These are phyloP conservation scores for Labrus mixtus DNA, from an alignment of 2,113 vertebrate genomes.

Conservation along the genomic window DNA sequence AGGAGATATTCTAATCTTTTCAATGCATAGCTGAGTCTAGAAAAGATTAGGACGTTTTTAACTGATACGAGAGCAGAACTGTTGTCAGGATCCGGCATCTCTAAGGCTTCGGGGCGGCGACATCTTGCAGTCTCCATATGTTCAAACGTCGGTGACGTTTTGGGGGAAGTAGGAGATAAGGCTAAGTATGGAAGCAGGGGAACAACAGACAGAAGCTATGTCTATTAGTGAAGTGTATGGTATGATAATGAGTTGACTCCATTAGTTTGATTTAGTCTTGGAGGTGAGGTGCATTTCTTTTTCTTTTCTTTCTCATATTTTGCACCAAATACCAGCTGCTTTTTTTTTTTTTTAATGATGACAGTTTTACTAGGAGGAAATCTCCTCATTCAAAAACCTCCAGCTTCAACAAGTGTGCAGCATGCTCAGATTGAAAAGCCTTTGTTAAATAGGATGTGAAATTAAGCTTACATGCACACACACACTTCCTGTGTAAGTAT, in stretches of 20 bases:
- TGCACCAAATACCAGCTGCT: background rate
- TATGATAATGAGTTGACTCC: constrained; percentile 44
- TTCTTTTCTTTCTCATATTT: constrained; percentile 32
- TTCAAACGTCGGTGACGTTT: constrained; percentile 41
- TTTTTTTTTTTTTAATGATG: constrained; percentile 5
- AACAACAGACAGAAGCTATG: constrained; percentile 53
- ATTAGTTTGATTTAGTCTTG: constrained; percentile 31
- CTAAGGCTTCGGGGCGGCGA: background rate
- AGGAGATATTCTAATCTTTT: constrained; percentile 41
- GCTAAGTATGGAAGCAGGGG: constrained; percentile 34
- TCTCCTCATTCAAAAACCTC: constrained; percentile 25
- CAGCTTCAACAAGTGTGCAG: background rate
- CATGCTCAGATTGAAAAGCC: constrained; percentile 5
- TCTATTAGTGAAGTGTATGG: constrained; percentile 34
- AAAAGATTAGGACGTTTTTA: constrained; percentile 27
- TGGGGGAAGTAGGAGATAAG: constrained; percentile 42
- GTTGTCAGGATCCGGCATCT: constrained; percentile 31
- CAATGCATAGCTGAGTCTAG: constrained; percentile 19
- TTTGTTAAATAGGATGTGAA: constrained; percentile 19
- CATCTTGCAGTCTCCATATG: constrained; percentile 28
- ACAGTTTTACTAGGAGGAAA: constrained; percentile 2
- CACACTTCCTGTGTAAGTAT: constrained; percentile 26
- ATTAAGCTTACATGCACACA: constrained; percentile 14
- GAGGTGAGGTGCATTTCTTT: constrained; percentile 34
- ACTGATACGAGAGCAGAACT: constrained; percentile 14